These are phyloP conservation scores for Hemistola chrysoprasaria DNA, from an alignment of 2,888 invertebrate genomes.

Conservation along the genomic window DNA sequence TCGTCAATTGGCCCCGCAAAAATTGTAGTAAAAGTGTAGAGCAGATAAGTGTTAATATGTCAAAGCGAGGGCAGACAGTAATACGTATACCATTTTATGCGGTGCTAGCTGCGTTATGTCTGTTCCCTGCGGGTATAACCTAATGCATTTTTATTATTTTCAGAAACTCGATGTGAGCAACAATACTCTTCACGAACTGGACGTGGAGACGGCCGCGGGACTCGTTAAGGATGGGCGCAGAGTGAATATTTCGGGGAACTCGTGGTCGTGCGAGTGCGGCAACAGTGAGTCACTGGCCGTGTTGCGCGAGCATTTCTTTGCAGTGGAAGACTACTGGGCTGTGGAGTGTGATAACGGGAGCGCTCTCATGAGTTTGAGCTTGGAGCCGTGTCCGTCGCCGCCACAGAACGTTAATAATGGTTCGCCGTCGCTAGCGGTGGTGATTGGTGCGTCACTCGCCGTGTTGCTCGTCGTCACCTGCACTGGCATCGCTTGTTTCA, in stretches of 20 bases:
- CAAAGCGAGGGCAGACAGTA: too few species aligned
- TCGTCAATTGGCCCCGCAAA: too few species aligned
- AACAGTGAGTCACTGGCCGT: background rate
- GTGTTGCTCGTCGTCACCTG: constrained; percentile 25
- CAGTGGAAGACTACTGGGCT: background rate
- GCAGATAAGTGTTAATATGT: too few species aligned
- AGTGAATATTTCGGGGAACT: constrained; percentile 15
- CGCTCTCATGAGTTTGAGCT: constrained; percentile 5
- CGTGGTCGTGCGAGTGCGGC: constrained; percentile 18
- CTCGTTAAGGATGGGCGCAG: background rate
- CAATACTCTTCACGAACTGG: constrained; percentile 5
- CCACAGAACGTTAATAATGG: too few species aligned
- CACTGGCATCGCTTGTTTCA: constrained; percentile 18
- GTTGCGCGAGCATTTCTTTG: background rate
- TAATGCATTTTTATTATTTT: too few species aligned
- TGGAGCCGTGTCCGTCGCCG: constrained; percentile 1
- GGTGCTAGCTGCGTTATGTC: too few species aligned
- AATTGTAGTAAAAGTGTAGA: too few species aligned
- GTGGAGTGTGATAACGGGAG: constrained; percentile 5
- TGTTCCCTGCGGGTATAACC: too few species aligned
- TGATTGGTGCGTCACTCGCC: constrained; percentile 10
- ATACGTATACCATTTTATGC: too few species aligned
- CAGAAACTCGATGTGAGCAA: constrained; percentile 25
- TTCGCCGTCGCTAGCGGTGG: background rate
- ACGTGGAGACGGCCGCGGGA: constrained; percentile 4